These are phyloP conservation scores for Emys orbicularis DNA, from an alignment of 2,797 vertebrate species.

Conservation along the genomic window DNA sequence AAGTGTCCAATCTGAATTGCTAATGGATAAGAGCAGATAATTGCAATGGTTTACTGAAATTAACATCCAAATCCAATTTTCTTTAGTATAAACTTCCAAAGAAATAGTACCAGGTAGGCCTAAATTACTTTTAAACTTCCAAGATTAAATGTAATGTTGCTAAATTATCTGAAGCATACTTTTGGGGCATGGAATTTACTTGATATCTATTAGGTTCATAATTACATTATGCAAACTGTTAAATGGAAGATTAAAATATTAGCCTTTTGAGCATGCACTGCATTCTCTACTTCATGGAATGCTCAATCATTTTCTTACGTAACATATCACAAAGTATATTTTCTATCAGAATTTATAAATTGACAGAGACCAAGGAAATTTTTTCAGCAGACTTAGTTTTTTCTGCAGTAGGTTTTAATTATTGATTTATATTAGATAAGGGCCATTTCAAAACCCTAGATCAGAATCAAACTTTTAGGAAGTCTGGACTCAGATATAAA, in stretches of 20 bases:
- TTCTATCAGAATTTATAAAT: neutral
- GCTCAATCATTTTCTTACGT: neutral
- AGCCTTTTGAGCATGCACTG: neutral
- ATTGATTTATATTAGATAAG: neutral
- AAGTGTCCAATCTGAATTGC: rapidly evolving
- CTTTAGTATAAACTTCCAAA: neutral
- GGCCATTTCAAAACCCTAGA: rapidly evolving
- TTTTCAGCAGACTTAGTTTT: rapidly evolving
- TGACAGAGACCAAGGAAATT: rapidly evolving
- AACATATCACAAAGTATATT: rapidly evolving
- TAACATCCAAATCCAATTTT: rapidly evolving
- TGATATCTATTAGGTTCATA: neutral
- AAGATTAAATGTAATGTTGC: neutral
- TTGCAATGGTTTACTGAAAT: rapidly evolving
- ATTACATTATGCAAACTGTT: rapidly evolving
- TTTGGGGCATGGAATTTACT: neutral
- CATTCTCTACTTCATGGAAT: neutral
- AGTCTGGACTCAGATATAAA: rapidly evolving
- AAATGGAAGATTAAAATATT: neutral
- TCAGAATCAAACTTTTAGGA: neutral
- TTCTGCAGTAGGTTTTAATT: neutral
- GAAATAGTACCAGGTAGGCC: neutral
- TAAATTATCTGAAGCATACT: neutral
- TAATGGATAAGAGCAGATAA: rapidly evolving
- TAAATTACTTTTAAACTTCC: rapidly evolving